These are phyloP conservation scores for Oscheius sp. DNA, from an alignment of 2,888 invertebrate species.

Conservation along the genomic window DNA sequence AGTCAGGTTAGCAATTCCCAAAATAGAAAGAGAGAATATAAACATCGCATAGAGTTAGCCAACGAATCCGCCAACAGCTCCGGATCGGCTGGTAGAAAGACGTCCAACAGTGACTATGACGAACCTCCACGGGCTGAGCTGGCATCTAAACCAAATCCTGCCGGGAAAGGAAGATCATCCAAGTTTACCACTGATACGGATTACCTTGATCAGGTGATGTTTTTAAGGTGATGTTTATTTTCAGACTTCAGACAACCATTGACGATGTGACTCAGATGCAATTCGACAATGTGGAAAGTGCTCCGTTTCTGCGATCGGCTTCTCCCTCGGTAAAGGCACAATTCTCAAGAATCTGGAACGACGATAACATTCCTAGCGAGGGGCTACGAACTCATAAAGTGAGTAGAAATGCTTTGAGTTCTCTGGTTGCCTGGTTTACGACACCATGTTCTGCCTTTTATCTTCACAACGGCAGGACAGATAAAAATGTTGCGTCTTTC, in stretches of 20 bases:
- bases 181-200: conserved; percentile 16
- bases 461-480: not conserved
- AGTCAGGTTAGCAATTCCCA: conserved; percentile 4
- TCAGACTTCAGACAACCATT: conserved; percentile 46
- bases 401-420: not conserved
- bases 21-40: not conserved
- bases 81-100: conserved; percentile 6
- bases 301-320: conserved; percentile 65
- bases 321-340: conserved; percentile 54
- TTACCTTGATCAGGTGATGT: conserved; percentile 17
- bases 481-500: conserved; percentile 17
- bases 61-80: conserved; percentile 17
- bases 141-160: not conserved
- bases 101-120: conserved; percentile 23
- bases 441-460: no score
- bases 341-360: conserved; percentile 64
- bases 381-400: conserved; percentile 63
- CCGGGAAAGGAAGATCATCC: conserved; percentile 19
- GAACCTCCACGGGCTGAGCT: not conserved
- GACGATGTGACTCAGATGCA: conserved; percentile 60
- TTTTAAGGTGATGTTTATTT: conserved; percentile 2
- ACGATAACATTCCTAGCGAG: conserved; percentile 69
- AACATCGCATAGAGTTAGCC: conserved; percentile 1
- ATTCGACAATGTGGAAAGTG: conserved; percentile 49
- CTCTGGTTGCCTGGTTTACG: not conserved